These are phyloP conservation scores for Drosophila tani DNA, from an alignment of 1,140 invertebrate species.

Conservation along the genomic window DNA sequence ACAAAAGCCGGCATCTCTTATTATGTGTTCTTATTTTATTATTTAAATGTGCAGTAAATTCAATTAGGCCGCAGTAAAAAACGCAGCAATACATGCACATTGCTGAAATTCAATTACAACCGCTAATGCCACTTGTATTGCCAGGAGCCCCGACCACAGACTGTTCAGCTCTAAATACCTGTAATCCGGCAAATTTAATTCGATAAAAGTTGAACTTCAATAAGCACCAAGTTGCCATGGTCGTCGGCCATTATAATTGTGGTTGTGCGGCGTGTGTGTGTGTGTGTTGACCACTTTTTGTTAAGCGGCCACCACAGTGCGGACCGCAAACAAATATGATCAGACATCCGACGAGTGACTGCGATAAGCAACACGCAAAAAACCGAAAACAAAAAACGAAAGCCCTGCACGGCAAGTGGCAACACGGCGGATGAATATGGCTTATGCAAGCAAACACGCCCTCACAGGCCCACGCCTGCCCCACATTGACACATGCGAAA, in stretches of 20 bases:
- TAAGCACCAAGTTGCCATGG: slow-evolving; percentile 62
- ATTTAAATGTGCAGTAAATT: slow-evolving; percentile 65
- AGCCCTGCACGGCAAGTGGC: slow-evolving; percentile 25
- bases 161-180: slow-evolving; percentile 78
- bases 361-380: slow-evolving; percentile 50
- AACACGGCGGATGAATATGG: slow-evolving; percentile 69
- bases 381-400: background rate
- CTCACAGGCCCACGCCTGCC: background rate
- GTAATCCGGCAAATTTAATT: slow-evolving; percentile 81
- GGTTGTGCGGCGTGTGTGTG: slow-evolving; percentile 32
- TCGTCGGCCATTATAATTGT: slow-evolving; percentile 70
- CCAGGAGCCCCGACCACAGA: slow-evolving; percentile 57
- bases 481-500: slow-evolving; percentile 39
- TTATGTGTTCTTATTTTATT: slow-evolving; percentile 36
- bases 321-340: slow-evolving; percentile 80
- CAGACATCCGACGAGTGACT: slow-evolving; percentile 73
- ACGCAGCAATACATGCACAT: slow-evolving; percentile 44
- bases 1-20: background rate
- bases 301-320: slow-evolving; percentile 61
- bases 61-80: slow-evolving; percentile 60
- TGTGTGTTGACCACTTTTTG: slow-evolving; percentile 57
- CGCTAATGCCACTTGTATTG: slow-evolving; percentile 80
- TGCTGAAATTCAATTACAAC: slow-evolving; percentile 78
- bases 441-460: slow-evolving; percentile 48
- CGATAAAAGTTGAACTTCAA: slow-evolving; percentile 81